These are phyloP conservation scores for Chymomyza procnemis DNA, from an alignment of 2,888 invertebrate genomes.

Conservation along the genomic window DNA sequence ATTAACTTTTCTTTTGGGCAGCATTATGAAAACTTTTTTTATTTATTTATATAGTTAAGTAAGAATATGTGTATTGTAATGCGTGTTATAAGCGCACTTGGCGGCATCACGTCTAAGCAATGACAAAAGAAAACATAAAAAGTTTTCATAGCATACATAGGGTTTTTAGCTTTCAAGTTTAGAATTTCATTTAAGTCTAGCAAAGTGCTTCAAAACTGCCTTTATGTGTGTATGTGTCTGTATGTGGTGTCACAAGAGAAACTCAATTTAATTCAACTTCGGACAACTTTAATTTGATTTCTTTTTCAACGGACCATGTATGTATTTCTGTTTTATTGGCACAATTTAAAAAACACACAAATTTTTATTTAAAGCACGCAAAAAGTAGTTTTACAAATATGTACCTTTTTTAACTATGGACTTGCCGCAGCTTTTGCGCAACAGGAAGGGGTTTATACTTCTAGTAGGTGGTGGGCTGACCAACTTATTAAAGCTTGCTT, in stretches of 20 bases:
- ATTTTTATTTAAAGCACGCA: constrained; percentile 2
- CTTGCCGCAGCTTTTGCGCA: constrained; percentile 51
- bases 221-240: constrained; percentile 26
- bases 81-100: constrained; percentile 67
- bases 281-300: no score
- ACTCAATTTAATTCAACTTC: no score
- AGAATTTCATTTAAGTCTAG: constrained; percentile 10
- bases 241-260: constrained; percentile 1
- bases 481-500: no score
- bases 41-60: constrained; percentile 8
- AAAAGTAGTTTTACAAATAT: constrained; percentile 30
- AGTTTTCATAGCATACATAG: constrained; percentile 19
- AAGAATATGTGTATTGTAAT: constrained; percentile 27
- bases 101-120: constrained; percentile 11
- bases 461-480: not conserved
- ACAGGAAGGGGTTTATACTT: constrained; percentile 28
- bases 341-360: not conserved
- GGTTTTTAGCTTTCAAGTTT: constrained; percentile 15
- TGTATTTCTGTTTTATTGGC: not conserved
- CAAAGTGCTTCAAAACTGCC: not conserved
- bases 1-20: not conserved
- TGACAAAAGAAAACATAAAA: constrained; percentile 18
- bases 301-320: no score
- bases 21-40: not conserved
- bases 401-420: constrained; percentile 44